Base-by-base conservation (phyloP, 2,888 invertebrate species). In the Sinopyrophorus schimmeli region DNA sequence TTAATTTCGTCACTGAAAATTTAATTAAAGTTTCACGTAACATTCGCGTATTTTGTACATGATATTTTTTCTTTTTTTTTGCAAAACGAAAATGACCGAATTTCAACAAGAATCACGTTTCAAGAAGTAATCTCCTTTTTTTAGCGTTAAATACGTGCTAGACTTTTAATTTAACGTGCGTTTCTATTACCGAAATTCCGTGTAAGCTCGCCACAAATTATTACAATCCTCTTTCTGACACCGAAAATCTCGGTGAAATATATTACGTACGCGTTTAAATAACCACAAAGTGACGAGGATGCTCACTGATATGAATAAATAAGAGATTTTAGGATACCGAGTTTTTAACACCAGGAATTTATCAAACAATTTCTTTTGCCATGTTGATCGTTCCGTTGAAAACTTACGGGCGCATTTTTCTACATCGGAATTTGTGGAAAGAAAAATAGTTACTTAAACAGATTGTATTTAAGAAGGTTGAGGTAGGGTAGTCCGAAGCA, bases 191-290 rank as follows among this genome's bases (percentile, higher is more conserved):
- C 40, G 31, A 53, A 53, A 48, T 48, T 47, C 43, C 31, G 42
- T 37, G 42, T 37, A 47, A 42, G 34, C 47, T 48, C 32, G 17
- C 47, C 53, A 53, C 53, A 53, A 53, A 53, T 53, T 53, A 53
- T 48, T 48, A 37, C 53, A 53, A 48, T 53, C 48, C 53, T 53
- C 48, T 43, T 48, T 53, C 48, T 53, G 48, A 48, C 53, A 44
- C 41, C 35, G 40, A 44, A 52, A 53, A 41, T 42, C 43, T 37
- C 35, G 41, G 39, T 21, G 43, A 53, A 53, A 53, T 53, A 53
- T 48, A 53, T 48, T 47, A 48, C 48, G 30, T 39, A 43, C 52
- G 39, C 47, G 52, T 47, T 42, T 43, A 39, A 49, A 52, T 26
- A 46, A 30, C 52, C 43, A 32, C 52, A 52, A 46, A 39, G 47